Evolutionary conservation across 1,140 invertebrate genomes (phyloP).

Genomic region (Panulirus ornatus): DNA sequence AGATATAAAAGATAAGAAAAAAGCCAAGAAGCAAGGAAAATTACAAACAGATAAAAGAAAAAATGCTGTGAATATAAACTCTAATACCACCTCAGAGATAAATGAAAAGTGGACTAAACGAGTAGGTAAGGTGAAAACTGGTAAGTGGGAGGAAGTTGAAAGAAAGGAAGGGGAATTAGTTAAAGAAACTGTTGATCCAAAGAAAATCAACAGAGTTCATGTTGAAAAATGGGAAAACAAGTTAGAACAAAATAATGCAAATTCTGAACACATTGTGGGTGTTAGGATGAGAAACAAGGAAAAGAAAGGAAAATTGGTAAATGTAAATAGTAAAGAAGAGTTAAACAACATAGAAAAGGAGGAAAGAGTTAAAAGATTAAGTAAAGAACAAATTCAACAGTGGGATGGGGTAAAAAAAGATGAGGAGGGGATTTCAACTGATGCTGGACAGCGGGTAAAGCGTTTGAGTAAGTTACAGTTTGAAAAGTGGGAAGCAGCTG

Average conservation of each 20-base stretch:
- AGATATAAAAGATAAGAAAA: neutral
- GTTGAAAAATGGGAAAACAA: constrained; percentile 22
- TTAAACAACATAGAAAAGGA: neutral
- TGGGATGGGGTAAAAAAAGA: constrained; percentile 32
- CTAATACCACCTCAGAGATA: neutral
- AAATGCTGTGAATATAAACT: neutral
- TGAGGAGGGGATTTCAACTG: constrained; percentile 3
- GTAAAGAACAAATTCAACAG: constrained; percentile 47
- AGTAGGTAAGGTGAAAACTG: constrained; percentile 48
- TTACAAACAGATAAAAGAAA: neutral
- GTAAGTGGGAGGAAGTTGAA: constrained; percentile 26
- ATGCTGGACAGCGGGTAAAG: constrained; percentile 17
- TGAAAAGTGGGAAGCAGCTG: constrained; percentile 59
- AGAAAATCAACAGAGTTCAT: neutral
- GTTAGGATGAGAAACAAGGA: constrained; percentile 29
- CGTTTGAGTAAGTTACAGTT: constrained; percentile 44
- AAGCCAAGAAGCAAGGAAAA: neutral
- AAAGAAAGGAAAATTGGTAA: constrained; percentile 38
- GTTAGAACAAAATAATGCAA: neutral
- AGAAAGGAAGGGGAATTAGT: neutral
- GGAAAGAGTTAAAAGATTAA: constrained; percentile 55
- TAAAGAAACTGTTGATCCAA: constrained; percentile 17
- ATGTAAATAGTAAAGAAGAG: neutral
- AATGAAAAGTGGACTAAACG: neutral
- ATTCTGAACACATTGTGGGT: neutral